Evolutionary conservation across 2,797 vertebrate genomes (phyloP).

Genomic region (Tenualosa ilisha): DNA sequence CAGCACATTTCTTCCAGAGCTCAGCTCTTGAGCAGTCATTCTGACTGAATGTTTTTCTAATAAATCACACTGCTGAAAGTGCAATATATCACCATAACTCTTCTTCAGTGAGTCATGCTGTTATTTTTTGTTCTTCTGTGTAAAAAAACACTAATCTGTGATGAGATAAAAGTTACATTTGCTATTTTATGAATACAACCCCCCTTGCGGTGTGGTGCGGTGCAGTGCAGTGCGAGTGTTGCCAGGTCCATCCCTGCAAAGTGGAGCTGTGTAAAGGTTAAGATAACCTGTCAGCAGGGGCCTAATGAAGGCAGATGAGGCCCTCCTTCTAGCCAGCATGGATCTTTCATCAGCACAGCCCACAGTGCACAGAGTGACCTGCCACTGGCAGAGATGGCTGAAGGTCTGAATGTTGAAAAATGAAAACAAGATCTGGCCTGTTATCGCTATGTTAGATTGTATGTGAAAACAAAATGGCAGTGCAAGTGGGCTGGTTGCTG

Average conservation of each 20-base stretch:
- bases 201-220: not conserved
- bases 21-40: not conserved
- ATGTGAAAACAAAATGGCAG: not conserved
- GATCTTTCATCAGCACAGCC: conserved; percentile 1
- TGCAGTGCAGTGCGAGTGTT: not conserved
- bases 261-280: not conserved
- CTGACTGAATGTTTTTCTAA: not conserved
- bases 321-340: not conserved
- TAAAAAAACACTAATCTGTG: not conserved
- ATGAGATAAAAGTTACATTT: not conserved
- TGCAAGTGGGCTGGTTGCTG: not conserved
- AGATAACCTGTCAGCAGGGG: conserved; percentile 6
- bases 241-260: conserved; percentile 4
- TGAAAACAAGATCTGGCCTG: not conserved
- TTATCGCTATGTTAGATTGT: not conserved
- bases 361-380: not conserved
- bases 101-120: not conserved
- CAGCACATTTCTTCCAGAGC: not conserved
- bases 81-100: not conserved
- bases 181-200: not conserved
- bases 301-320: conserved; percentile 13
- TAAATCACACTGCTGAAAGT: not conserved
- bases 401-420: not conserved
- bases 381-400: not conserved
- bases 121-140: not conserved